These are phyloP conservation scores for Drosophila elegans DNA, from an alignment of 1,140 invertebrate genomes.

Conservation along the genomic window DNA sequence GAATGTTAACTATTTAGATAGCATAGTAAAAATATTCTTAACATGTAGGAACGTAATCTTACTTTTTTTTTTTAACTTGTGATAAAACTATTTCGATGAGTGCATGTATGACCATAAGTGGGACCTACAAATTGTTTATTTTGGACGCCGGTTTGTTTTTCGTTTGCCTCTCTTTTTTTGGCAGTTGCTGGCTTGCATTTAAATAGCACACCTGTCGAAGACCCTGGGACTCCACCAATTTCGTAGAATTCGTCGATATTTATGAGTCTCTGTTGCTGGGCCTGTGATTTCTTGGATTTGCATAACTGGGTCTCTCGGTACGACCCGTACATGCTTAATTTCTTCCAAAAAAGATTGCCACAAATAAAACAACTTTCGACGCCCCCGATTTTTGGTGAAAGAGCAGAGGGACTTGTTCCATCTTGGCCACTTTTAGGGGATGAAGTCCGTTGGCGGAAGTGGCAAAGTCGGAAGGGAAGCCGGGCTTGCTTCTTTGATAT, in stretches of 20 bases:
- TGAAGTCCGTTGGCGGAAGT: slow-evolving; percentile 41
- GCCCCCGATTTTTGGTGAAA: slow-evolving; percentile 32
- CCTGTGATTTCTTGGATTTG: slow-evolving; percentile 64
- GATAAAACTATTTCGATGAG: background rate
- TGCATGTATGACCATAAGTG: slow-evolving; percentile 12
- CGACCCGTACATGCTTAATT: slow-evolving; percentile 72
- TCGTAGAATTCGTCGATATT: slow-evolving; percentile 83
- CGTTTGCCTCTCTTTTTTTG: slow-evolving; percentile 48
- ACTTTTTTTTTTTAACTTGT: too few relatives aligned
- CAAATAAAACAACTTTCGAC: slow-evolving; percentile 56
- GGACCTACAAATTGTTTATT: slow-evolving; percentile 24
- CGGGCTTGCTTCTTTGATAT: slow-evolving; percentile 55
- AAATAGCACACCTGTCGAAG: slow-evolving; percentile 69
- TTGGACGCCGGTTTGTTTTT: slow-evolving; percentile 21
- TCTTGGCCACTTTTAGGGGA: slow-evolving; percentile 27
- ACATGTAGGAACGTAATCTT: background rate
- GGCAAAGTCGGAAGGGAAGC: slow-evolving; percentile 25
- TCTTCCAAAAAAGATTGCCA: slow-evolving; percentile 31
- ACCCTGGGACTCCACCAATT: slow-evolving; percentile 57
- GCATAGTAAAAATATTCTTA: too few relatives aligned
- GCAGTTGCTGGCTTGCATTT: slow-evolving; percentile 72
- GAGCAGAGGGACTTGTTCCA: background rate
- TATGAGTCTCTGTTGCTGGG: slow-evolving; percentile 59
- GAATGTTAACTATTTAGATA: too few relatives aligned
- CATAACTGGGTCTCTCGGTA: slow-evolving; percentile 78